Percentiles rank a stretch among this genome's conserved stretches.
phyloP scores from a whole-genome alignment of 2,888 invertebrate genomes.

The Trimorus sp. region DNA sequence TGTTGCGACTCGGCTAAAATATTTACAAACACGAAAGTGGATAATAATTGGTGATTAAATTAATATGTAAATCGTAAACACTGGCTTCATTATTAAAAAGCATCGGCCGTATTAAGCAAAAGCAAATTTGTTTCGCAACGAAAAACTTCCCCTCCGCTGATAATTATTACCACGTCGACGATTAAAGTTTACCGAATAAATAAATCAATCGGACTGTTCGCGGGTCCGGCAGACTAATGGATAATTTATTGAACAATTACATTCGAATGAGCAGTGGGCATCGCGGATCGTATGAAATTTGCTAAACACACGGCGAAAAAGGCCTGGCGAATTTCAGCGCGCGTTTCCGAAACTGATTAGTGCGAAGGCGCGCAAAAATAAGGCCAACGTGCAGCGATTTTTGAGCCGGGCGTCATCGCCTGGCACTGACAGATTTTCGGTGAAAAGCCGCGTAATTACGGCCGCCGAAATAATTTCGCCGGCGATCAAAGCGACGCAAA shows the following conservation, averaged over 20 bases:
- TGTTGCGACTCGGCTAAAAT: slow-evolving; percentile 24
- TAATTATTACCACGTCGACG: slow-evolving; percentile 25
- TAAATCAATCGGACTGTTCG: slow-evolving; percentile 4
- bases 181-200: slow-evolving; percentile 27
- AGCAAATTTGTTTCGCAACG: slow-evolving; percentile 1
- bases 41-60: slow-evolving; percentile 38
- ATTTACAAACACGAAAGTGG: slow-evolving; percentile 20
- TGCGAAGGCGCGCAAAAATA: background rate
- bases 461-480: slow-evolving; percentile 26
- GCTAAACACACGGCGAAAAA: no score
- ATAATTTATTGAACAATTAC: slow-evolving; percentile 21
- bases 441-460: slow-evolving; percentile 29
- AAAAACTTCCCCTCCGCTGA: slow-evolving; percentile 12
- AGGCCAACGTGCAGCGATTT: background rate
- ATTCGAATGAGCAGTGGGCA: background rate
- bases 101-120: background rate
- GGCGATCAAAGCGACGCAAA: slow-evolving; percentile 39
- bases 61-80: slow-evolving; percentile 34
- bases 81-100: slow-evolving; percentile 19
- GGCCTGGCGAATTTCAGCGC: no score
- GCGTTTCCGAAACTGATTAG: background rate
- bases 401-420: background rate
- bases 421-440: slow-evolving; percentile 32
- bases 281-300: no score
- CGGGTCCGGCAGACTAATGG: background rate